These are phyloP conservation scores for Boulengeromyrus knoepffleri DNA, from an alignment of 2,113 vertebrate genomes.

Conservation along the genomic window DNA sequence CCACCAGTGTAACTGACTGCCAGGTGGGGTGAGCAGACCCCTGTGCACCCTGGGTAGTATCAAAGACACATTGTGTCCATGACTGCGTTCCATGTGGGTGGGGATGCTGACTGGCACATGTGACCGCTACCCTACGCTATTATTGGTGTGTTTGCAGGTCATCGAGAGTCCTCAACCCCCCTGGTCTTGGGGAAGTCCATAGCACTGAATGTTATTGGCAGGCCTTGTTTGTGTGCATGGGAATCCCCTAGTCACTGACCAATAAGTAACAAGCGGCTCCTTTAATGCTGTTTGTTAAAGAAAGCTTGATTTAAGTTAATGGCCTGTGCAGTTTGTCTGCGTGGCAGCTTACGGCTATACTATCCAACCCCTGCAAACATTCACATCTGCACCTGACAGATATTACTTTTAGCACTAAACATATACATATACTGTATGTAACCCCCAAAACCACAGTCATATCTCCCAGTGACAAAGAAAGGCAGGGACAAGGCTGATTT, in stretches of 20 bases:
- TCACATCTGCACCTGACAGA: not conserved
- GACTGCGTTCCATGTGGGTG: not conserved
- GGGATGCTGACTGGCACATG: not conserved
- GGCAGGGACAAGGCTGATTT: conserved; percentile 24
- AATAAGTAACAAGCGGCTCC: not conserved
- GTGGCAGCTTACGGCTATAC: not conserved
- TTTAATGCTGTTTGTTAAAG: not conserved
- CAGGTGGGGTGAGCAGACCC: not conserved
- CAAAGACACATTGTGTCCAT: not conserved
- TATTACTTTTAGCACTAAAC: not conserved
- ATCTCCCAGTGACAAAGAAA: conserved; percentile 21
- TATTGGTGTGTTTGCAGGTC: not conserved
- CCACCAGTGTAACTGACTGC: not conserved
- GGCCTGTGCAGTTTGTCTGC: not conserved
- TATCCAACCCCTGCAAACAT: not conserved
- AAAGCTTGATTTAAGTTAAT: not conserved
- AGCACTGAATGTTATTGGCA: not conserved
- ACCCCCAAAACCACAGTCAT: not conserved
- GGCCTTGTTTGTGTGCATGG: not conserved
- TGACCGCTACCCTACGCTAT: not conserved
- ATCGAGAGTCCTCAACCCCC: not conserved
- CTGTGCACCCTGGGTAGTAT: not conserved
- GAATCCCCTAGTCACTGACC: not conserved
- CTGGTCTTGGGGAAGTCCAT: not conserved
- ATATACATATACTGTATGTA: not conserved